These are phyloP conservation scores for Branchellion lobata DNA, from an alignment of 2,888 invertebrate genomes.

Conservation along the genomic window DNA sequence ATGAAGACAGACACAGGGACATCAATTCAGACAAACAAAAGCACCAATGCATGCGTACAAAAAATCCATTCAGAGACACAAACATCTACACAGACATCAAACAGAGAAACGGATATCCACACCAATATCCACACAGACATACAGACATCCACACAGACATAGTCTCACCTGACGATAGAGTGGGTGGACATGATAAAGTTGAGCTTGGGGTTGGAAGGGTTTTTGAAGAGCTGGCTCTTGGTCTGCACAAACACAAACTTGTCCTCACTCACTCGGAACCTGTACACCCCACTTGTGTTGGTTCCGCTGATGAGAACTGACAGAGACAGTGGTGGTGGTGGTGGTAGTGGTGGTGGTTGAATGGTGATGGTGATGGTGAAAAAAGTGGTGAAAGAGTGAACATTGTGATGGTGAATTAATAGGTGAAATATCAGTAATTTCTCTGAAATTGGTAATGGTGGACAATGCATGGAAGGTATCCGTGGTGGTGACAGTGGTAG, in stretches of 20 bases:
- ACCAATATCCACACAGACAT: too few relatives aligned
- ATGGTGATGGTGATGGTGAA: neutral
- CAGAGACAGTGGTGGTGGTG: neutral
- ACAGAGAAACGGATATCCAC: too few relatives aligned
- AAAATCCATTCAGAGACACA: too few relatives aligned
- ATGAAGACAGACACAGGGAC: too few relatives aligned
- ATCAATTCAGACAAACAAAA: too few relatives aligned
- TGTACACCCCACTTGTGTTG: constrained; percentile 60
- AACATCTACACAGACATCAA: too few relatives aligned
- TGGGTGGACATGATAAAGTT: constrained; percentile 94
- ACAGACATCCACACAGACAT: too few relatives aligned
- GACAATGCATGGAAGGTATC: too few relatives aligned
- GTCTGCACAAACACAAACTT: constrained; percentile 79
- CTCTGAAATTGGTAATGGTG: constrained; percentile 33
- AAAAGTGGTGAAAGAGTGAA: constrained; percentile 40
- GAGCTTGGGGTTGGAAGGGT: constrained; percentile 71
- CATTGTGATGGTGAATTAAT: too few relatives aligned
- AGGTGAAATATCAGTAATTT: constrained; percentile 40
- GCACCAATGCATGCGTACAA: too few relatives aligned
- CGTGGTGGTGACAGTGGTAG: too few relatives aligned
- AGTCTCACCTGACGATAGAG: constrained; percentile 74
- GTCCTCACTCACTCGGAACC: constrained; percentile 66
- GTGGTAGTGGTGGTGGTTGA: too few relatives aligned
- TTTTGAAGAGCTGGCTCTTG: constrained; percentile 81
- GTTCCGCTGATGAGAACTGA: constrained; percentile 60